Conservation (phyloP, 2,888 invertebrate species). For the Ferdinandea cuprea region DNA sequence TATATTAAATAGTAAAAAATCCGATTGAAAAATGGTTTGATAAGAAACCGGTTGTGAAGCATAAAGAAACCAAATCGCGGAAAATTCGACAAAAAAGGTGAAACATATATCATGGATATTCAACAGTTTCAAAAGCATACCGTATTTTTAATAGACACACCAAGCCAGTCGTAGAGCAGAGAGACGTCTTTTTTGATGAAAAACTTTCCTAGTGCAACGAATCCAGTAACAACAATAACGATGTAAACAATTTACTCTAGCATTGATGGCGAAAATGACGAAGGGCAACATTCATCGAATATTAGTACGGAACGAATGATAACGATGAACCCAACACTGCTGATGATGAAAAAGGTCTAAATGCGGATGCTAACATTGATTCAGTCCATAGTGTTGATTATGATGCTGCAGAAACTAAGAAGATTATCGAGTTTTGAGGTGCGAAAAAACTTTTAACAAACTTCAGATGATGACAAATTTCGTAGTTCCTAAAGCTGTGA, state of each 20-base stretch:
- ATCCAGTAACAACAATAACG: background rate
- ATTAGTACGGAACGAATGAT: no score
- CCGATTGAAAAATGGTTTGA: conserved; percentile 62
- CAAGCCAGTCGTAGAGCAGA: background rate
- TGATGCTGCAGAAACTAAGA: no score
- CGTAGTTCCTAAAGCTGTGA: conserved; percentile 24
- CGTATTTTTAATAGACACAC: background rate
- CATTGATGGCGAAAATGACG: no score
- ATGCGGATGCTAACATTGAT: background rate
- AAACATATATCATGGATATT: conserved; percentile 57
- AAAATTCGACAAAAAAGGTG: conserved; percentile 62
- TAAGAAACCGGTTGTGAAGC: conserved; percentile 56
- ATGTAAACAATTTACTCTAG: background rate
- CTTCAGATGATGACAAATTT: conserved; percentile 23
- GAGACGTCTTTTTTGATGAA: background rate
- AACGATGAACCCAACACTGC: no score
- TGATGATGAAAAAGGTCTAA: background rate
- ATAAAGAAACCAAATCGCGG: conserved; percentile 37
- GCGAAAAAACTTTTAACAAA: conserved; percentile 25
- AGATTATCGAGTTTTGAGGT: conserved; percentile 15
- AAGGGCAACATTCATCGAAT: no score
- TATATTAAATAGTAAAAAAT: conserved; percentile 41
- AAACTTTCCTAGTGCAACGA: background rate
- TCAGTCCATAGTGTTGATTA: no score
- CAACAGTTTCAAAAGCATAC: conserved; percentile 16